phyloP scores from a whole-genome alignment of 2,888 invertebrate genomes.

The Timandra comae region DNA sequence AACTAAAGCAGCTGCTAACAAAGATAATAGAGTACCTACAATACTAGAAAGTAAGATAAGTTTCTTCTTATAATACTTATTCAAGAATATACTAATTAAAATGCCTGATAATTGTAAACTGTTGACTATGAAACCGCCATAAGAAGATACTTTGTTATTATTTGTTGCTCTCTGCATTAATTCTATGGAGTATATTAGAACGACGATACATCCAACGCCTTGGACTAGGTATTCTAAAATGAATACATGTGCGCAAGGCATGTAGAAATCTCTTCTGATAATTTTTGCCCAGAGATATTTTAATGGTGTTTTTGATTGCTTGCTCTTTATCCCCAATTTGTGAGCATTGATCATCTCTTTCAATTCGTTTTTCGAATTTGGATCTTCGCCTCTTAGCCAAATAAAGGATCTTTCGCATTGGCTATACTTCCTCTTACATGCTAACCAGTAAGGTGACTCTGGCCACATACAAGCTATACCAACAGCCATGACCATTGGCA shows the following conservation, averaged over 20 bases:
- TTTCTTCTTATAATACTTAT: constrained; percentile 6
- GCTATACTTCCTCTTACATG: constrained; percentile 18
- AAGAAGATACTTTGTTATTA: constrained; percentile 4
- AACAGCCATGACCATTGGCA: constrained; percentile 12
- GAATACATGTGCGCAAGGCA: constrained; percentile 11
- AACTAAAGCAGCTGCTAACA: constrained; percentile 1
- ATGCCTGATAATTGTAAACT: constrained; percentile 7
- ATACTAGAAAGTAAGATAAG: constrained; percentile 6
- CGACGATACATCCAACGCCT: constrained; percentile 9
- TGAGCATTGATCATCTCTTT: constrained; percentile 4
- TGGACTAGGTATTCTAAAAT: constrained; percentile 8
- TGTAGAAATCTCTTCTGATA: constrained; percentile 9
- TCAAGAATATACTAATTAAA: constrained; percentile 1
- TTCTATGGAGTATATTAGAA: constrained; percentile 13
- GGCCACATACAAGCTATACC: constrained; percentile 17
- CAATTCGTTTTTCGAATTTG: constrained; percentile 14
- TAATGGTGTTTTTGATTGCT: background rate
- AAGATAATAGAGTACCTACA: constrained; percentile 2
- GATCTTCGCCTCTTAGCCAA: constrained; percentile 19
- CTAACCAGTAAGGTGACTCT: constrained; percentile 23
- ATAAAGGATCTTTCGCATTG: constrained; percentile 18
- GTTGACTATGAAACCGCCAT: constrained; percentile 11
- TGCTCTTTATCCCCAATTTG: constrained; percentile 1
- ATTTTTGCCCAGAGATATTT: constrained; percentile 1
- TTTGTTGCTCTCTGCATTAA: constrained; percentile 7